Percentiles rank a stretch among this genome's conserved stretches.
Evolutionary conservation across 37 sponge, comb jelly and placozoan genomes (phyloP).

Genomic region (Crambe crambe): DNA sequence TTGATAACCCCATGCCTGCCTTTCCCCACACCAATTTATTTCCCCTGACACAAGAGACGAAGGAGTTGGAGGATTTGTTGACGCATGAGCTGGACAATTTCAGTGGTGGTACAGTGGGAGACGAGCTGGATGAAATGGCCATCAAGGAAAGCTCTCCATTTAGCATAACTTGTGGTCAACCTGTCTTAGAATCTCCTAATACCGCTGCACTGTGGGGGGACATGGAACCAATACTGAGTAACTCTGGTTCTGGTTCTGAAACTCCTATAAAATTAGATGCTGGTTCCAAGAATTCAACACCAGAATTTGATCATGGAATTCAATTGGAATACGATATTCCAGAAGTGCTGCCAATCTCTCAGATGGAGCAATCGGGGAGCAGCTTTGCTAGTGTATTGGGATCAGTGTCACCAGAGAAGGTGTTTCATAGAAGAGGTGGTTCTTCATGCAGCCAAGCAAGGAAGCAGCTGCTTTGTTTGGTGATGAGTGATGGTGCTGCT

Average conservation of each 20-base stretch:
- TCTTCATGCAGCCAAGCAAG: neutral
- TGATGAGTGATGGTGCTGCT: neutral
- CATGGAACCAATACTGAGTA: neutral
- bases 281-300: neutral
- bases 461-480: neutral
- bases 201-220: neutral
- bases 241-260: neutral
- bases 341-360: too few species aligned
- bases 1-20: neutral
- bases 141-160: neutral
- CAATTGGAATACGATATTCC: neutral
- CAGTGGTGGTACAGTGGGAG: neutral
- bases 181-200: neutral
- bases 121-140: neutral
- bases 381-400: neutral
- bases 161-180: slow-evolving; percentile 26
- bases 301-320: neutral
- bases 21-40: neutral
- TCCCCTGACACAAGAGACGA: neutral
- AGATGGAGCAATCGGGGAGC: neutral
- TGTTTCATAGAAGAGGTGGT: neutral
- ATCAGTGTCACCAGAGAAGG: neutral
- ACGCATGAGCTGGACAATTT: slow-evolving; percentile 12
- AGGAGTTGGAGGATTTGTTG: neutral
- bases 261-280: neutral